A percentile compares a stretch with the other conserved stretches of the same genome.
These are phyloP conservation scores for Salpingus planirostris DNA, from an alignment of 2,888 invertebrate species.

Conservation along the genomic window DNA sequence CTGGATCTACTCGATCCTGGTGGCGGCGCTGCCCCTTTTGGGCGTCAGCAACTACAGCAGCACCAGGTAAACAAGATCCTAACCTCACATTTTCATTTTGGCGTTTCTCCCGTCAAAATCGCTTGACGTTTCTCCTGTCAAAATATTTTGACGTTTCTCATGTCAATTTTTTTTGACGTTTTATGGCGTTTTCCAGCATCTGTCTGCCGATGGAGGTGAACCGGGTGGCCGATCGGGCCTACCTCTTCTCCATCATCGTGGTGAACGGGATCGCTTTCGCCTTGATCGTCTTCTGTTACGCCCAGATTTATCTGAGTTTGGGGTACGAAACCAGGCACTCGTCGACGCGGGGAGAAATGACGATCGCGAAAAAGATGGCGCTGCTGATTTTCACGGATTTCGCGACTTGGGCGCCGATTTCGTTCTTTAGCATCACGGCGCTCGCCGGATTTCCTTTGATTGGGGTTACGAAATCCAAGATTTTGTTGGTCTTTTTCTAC, in stretches of 20 bases:
- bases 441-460: conserved; percentile 76
- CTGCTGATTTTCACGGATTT: conserved; percentile 79
- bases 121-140: no score
- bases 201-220: conserved; percentile 82
- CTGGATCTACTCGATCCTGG: conserved; percentile 67
- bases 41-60: conserved; percentile 84
- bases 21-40: conserved; percentile 71
- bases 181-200: conserved; percentile 64
- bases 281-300: conserved; percentile 76
- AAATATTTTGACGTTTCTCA: no score
- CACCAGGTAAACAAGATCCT: conserved; percentile 67
- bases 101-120: no score
- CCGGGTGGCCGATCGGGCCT: conserved; percentile 59
- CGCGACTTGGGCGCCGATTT: conserved; percentile 79
- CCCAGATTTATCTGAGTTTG: conserved; percentile 75
- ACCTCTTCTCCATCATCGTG: conserved; percentile 63
- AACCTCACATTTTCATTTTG: no score
- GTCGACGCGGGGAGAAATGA: conserved; percentile 52
- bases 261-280: conserved; percentile 75
- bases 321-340: conserved; percentile 55
- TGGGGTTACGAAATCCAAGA: conserved; percentile 70
- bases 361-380: conserved; percentile 84
- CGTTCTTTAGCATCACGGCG: conserved; percentile 82
- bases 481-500: conserved; percentile 81
- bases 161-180: no score